Evolutionary conservation across 2,113 vertebrate species (phyloP).

Genomic region (Dasyurus viverrinus): DNA sequence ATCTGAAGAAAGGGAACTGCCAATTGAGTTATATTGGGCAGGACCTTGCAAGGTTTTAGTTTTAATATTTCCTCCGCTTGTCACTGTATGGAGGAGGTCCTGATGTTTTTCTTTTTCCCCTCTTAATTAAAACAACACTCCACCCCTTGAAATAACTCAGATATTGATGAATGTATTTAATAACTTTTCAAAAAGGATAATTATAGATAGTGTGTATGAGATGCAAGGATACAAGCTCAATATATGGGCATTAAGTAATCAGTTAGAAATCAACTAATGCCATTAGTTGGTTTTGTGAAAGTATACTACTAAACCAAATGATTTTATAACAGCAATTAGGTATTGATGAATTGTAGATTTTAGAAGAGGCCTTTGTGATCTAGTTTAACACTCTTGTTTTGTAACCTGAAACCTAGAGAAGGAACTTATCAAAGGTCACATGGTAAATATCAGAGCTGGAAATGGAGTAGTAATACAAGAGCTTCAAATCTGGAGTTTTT

Average conservation of each 20-base stretch:
- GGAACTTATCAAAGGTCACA: not conserved
- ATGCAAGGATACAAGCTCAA: not conserved
- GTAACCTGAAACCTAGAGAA: not conserved
- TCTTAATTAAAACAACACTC: not conserved
- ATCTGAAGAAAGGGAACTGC: slow-evolving; percentile 41
- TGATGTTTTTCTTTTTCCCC: not conserved
- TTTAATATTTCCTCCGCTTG: not conserved
- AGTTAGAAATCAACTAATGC: not conserved
- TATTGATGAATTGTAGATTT: not conserved
- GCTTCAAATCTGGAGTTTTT: not conserved
- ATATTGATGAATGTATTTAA: not conserved
- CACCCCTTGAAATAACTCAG: not conserved
- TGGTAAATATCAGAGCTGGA: not conserved
- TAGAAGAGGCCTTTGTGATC: not conserved
- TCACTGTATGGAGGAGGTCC: not conserved
- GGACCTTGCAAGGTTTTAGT: not conserved
- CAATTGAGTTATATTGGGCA: slow-evolving; percentile 1
- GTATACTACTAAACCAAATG: not conserved
- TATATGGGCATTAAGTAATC: not conserved
- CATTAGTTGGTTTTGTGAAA: not conserved
- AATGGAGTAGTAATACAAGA: not conserved
- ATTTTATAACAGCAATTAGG: not conserved
- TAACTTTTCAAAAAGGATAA: not conserved
- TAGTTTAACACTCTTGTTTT: not conserved
- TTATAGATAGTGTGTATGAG: not conserved